Conservation (phyloP, 2,888 invertebrate genomes). For the Tineola bisselliella region DNA sequence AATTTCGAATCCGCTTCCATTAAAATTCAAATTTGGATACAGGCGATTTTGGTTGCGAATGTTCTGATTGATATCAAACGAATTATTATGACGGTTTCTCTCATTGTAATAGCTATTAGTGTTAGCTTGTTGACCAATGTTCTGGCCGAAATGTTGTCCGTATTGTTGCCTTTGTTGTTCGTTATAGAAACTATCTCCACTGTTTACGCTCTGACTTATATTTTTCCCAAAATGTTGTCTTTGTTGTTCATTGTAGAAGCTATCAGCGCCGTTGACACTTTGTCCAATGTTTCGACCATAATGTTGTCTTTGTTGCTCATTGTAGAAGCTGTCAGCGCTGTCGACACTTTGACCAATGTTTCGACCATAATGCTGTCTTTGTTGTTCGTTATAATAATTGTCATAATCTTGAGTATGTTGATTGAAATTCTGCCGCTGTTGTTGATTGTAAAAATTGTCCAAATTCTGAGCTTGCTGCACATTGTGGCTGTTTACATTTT, state of each 20-base stretch:
- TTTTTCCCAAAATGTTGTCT: neutral
- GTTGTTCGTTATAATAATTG: neutral
- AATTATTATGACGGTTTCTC: neutral
- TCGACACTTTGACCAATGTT: neutral
- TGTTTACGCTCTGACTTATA: neutral
- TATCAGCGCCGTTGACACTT: neutral
- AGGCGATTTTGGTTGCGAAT: neutral
- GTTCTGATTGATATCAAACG: neutral
- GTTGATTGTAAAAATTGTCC: neutral
- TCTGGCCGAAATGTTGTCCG: neutral
- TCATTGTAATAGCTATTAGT: neutral
- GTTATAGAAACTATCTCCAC: neutral
- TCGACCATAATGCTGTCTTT: neutral
- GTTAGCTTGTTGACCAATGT: too few species aligned
- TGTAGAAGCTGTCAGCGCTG: neutral
- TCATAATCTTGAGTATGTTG: neutral
- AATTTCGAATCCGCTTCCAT: neutral
- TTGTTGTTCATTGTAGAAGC: neutral
- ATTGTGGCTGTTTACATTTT: neutral
- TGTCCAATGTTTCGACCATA: neutral
- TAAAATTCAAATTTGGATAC: neutral
- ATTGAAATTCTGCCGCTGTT: neutral
- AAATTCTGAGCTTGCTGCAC: neutral
- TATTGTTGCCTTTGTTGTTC: neutral
- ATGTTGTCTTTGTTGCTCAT: neutral